Evolutionary conservation across 2,888 invertebrate species (phyloP).

Genomic region (Coleophora flavipennella): DNA sequence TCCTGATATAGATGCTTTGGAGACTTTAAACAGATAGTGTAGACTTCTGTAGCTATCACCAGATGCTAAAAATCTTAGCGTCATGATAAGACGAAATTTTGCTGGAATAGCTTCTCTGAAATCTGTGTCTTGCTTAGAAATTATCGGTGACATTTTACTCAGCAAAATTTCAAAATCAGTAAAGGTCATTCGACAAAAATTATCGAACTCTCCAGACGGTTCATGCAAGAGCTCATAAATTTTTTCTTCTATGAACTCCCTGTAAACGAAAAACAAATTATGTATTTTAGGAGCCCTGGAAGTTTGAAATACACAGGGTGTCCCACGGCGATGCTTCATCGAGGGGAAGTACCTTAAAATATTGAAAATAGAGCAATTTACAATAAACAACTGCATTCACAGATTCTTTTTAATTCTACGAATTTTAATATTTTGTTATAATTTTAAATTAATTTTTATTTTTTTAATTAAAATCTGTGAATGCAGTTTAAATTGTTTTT

Average conservation of each 20-base stretch:
- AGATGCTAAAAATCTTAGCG: conserved; percentile 24
- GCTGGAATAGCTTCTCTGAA: conserved; percentile 9
- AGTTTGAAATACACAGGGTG: no score
- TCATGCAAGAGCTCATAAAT: conserved; percentile 20
- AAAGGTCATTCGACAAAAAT: conserved; percentile 13
- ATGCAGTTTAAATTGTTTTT: no score
- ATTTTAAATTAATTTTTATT: no score
- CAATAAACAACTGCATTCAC: no score
- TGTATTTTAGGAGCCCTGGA: conserved; percentile 6
- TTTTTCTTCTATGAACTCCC: conserved; percentile 14
- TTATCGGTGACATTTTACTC: conserved; percentile 22
- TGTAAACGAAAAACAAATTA: conserved; percentile 9
- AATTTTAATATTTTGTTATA: no score
- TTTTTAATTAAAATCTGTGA: no score
- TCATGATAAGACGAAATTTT: conserved; percentile 23
- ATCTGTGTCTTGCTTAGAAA: conserved; percentile 25
- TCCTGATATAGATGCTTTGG: conserved; percentile 19
- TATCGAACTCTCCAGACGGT: conserved; percentile 25
- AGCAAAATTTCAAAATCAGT: conserved; percentile 26
- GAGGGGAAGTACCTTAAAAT: no score
- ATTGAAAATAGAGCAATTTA: no score
- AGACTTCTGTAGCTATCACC: conserved; percentile 19
- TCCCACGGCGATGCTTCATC: no score
- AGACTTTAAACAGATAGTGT: conserved; percentile 24
- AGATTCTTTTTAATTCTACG: no score